Evolutionary conservation across 2,113 vertebrate genomes (phyloP), one percentile per base, ranked within the genome.

Genomic region (Saguinus midas): DNA sequence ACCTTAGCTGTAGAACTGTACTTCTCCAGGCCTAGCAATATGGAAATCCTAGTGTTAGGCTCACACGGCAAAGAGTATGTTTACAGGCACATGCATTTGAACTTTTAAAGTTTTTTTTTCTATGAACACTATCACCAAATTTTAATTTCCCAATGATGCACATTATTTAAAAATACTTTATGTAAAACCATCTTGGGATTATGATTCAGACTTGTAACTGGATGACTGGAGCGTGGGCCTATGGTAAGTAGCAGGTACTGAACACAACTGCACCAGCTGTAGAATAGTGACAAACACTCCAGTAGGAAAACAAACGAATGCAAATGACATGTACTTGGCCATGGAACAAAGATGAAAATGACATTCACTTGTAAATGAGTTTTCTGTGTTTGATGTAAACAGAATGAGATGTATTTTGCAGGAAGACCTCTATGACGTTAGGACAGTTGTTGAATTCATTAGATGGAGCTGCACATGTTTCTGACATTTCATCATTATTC

Each of bases 331-430:
- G 94, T 96, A 94, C 98, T 99, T 99, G 98, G 97, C 96, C 78
- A 97, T 94, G 95, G 98, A 98, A 95, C 91, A 97, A 98, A 98
- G 98, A 94, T 98, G 98, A 98, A 98, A 98, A 97, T 95, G 37
- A 98, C 92, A 99, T 99, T 99, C 90, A 99, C 96, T 99, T 99
- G 99, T 98, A 99, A 99, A 99, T 99, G 98, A 99, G 98, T 97
- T 96, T 98, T 96, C 96, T 94, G 86, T 97, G 98, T 99, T 99
- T 99, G 99, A 99, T 99, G 98, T 99, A 98, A 98, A 98, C 97
- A 98, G 98, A 99, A 99, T 98, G 97, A 98, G 98, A 98, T 97
- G 98, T 94, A 96, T 98, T 98, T 98, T 98, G 96, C 95, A 98
- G 95, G 98, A 97, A 95, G 94, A 76, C 90, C 68, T n/a, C 1